Conservation (phyloP, 2,888 invertebrate species). For the Drosophila kuntzei region DNA sequence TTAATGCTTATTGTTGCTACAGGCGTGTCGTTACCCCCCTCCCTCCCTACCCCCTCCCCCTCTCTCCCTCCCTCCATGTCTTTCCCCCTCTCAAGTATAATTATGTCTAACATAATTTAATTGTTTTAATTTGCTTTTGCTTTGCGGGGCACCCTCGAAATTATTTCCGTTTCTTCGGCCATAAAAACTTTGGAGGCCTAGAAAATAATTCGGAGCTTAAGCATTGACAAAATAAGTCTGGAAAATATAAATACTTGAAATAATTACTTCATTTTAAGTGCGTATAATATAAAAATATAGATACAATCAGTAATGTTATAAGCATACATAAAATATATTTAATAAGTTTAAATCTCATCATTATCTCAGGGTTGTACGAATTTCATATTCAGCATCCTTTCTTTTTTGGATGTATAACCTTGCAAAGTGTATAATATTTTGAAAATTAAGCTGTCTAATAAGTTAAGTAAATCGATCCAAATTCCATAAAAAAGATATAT, state of each 20-base stretch:
- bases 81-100: slow-evolving; percentile 34
- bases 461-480: too few relatives aligned
- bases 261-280: not conserved
- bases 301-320: not conserved
- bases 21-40: slow-evolving; percentile 39
- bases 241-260: not conserved
- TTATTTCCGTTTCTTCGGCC: slow-evolving; percentile 36
- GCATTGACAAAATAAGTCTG: slow-evolving; percentile 7
- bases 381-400: not conserved
- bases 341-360: not conserved
- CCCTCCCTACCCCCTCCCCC: not conserved
- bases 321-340: not conserved
- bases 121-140: slow-evolving; percentile 62
- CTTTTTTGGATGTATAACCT: not conserved
- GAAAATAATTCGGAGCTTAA: slow-evolving; percentile 5
- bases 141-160: slow-evolving; percentile 44
- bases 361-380: not conserved
- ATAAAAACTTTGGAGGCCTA: slow-evolving; percentile 2
- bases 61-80: not conserved
- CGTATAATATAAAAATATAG: not conserved
- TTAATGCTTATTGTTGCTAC: slow-evolving; percentile 46
- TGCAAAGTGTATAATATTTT: not conserved
- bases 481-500: too few relatives aligned
- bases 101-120: slow-evolving; percentile 71
- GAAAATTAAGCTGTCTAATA: not conserved